phyloP scores from a whole-genome alignment of 2,888 invertebrate species.

The Leptinotarsa rubiginosa region DNA sequence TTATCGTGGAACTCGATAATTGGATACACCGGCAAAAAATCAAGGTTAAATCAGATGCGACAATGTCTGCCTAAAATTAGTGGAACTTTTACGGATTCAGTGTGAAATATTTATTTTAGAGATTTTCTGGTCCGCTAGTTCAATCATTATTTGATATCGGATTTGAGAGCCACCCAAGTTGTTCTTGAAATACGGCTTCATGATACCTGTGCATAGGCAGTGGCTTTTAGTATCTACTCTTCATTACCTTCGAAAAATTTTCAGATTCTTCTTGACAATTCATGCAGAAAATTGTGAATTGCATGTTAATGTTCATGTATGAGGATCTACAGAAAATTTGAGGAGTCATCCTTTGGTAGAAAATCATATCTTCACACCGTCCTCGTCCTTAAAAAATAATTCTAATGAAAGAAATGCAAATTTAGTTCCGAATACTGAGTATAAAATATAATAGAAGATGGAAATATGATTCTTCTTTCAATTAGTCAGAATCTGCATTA shows the following conservation, averaged over 20 bases:
- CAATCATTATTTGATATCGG: conserved; percentile 31
- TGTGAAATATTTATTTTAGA: conserved; percentile 35
- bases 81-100: conserved; percentile 35
- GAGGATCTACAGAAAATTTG: no score
- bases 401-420: no score
- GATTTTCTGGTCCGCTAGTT: conserved; percentile 27
- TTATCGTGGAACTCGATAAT: conserved; percentile 31
- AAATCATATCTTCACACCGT: no score
- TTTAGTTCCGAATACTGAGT: no score
- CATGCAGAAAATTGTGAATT: no score
- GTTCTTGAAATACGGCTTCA: conserved; percentile 22
- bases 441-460: no score
- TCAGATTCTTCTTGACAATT: background rate
- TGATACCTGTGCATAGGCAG: background rate
- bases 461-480: no score
- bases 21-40: conserved; percentile 30
- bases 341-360: no score
- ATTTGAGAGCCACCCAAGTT: conserved; percentile 34
- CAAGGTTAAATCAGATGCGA: conserved; percentile 33
- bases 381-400: no score
- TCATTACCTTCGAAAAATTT: background rate
- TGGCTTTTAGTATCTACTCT: background rate
- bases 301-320: no score
- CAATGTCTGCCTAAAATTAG: conserved; percentile 35
- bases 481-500: no score